Base-by-base conservation (phyloP, 2,113 vertebrate species). In the Acanthisitta chloris region DNA sequence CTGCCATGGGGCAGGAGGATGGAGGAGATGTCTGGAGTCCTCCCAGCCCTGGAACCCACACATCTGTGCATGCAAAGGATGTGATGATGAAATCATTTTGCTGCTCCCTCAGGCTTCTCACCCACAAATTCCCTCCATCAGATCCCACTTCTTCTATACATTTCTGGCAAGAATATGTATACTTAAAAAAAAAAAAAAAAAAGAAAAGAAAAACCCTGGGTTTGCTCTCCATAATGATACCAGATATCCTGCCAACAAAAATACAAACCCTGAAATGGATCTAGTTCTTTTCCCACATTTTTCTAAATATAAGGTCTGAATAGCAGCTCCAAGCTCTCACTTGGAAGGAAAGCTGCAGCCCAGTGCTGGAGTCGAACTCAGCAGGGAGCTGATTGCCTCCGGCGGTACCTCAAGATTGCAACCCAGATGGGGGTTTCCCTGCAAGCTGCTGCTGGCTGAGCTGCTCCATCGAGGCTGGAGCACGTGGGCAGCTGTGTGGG, bases 201-300 rank as follows among this genome's bases (percentile, higher is more conserved):
- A 51, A 36, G 14, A 42, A 70, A 86, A 88, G 14, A 93, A 95
- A 96, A 94, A 57, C n/a, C 88, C 86, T 90, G 45, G 29, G 96
- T 96, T 96, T 97, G 93, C 62, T 97, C 97, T 97, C 96, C 94
- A 86, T 97, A 98, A 96, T 92, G 92, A 93, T 80, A 97, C 88
- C 86, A 97, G 96, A 95, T 95, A 96, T 79, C 91, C 92, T 96
- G 89, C 97, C 95, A 97, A 97, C 72, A 97, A 97, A 96, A 98
- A 97, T 76, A 95, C 86, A 96, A 96, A 78, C 85, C 88, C 93
- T 95, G 96, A 93, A 96, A 97, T 88, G 90, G 92, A 96, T 94
- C 91, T 96, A 81, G 92, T 38, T 93, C 92, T 95, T 97, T 96
- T 95, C 96, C 94, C 96, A 97, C 96, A 96, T 96, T 96, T 97